Conservation (phyloP, 1,140 invertebrate genomes). For the Platyscapa corneri region DNA sequence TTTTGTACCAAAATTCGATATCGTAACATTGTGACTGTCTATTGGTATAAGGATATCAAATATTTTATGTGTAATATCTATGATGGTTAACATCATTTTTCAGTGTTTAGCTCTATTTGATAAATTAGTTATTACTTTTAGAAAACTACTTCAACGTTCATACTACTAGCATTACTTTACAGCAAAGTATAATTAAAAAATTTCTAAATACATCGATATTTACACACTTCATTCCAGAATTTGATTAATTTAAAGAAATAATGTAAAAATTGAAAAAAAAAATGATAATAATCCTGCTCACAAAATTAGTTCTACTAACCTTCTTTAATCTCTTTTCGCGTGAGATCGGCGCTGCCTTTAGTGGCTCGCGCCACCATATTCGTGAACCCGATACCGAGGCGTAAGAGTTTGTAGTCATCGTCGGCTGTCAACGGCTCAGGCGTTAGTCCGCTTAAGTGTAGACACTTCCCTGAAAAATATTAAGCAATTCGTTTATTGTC, state of each 20-base stretch:
- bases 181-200: background rate
- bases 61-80: background rate
- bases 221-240: background rate
- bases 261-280: no score
- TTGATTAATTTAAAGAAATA: background rate
- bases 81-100: background rate
- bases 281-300: background rate
- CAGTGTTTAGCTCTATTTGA: background rate
- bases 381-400: conserved; percentile 97
- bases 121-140: background rate
- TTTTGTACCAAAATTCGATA: no score
- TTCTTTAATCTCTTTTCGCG: conserved; percentile 97
- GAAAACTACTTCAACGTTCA: background rate
- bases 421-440: conserved; percentile 96
- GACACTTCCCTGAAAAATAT: conserved; percentile 89
- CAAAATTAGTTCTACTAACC: conserved; percentile 63
- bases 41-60: no score
- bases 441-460: conserved; percentile 94
- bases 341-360: conserved; percentile 96
- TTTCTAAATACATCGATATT: background rate
- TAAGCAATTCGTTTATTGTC: background rate
- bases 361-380: conserved; percentile 97
- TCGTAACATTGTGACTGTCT: no score
- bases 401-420: conserved; percentile 94
- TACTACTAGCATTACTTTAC: background rate